These are phyloP conservation scores for Ursus arctos DNA, from an alignment of 2,113 vertebrate species.

Conservation along the genomic window DNA sequence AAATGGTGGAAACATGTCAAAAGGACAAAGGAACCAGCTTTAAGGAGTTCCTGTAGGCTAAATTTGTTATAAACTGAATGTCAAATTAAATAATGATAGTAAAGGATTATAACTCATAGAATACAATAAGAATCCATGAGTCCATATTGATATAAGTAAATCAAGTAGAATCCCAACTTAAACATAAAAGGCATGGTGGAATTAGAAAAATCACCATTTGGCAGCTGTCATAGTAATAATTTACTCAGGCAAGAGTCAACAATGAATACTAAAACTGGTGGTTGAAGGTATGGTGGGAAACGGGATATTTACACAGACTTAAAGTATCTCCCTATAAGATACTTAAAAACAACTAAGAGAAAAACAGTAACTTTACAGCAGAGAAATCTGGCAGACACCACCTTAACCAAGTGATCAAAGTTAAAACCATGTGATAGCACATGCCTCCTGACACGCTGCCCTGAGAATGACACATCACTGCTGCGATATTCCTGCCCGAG, in stretches of 20 bases:
- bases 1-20: background rate
- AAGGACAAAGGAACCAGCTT: background rate
- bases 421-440: background rate
- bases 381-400: background rate
- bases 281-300: background rate
- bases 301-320: background rate
- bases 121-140: background rate
- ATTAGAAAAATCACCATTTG: slow-evolving; percentile 43
- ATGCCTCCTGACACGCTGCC: background rate
- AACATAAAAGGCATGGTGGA: background rate
- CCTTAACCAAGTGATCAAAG: background rate
- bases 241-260: slow-evolving; percentile 11
- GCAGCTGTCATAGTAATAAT: slow-evolving; percentile 36
- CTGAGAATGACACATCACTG: background rate
- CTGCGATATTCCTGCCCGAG: background rate
- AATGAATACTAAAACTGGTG: background rate
- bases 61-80: background rate
- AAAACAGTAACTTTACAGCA: background rate
- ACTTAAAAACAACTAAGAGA: background rate
- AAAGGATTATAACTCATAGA: background rate
- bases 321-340: background rate
- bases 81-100: background rate
- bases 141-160: slow-evolving; percentile 2
- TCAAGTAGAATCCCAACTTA: background rate
- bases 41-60: background rate